Evolutionary conservation across 2,113 vertebrate genomes (phyloP), one percentile per base, ranked within the genome.

Genomic region (Leptodactylus fuscus): DNA sequence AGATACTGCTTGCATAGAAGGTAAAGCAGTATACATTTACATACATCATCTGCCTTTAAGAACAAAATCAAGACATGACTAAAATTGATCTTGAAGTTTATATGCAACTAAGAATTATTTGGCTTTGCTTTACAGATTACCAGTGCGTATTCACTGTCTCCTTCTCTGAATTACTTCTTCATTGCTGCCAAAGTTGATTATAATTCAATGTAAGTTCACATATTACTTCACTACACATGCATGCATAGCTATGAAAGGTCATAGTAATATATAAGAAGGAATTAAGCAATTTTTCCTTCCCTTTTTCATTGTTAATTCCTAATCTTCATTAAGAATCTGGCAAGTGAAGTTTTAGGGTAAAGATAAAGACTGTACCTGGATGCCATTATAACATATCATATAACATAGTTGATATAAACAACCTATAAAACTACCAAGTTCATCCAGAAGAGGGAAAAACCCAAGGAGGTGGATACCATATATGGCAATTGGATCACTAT

Each of bases 91-190:
- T 53, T 29, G 18, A 32, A 15, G 38, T 78, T 1, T n/a, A n/a
- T 55, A 2, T 55, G 8, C 36, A 38, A 74, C 24, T 53, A 53
- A 78, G 10, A 32, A 55, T 36, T 13, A 16, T 53, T 18, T 69
- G 16, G 13, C 38, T 80, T 80, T 80, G 36, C 13, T 41, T 60
- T 80, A 24, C 53, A 80, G 77, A 80, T 80, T 36, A 44, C 22
- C 22, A 80, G 24, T 62, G 10, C 36, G 7, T 80, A 62, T 80
- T 3, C 11, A 60, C 27, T 18, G 55, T 60, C 77, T 15, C 34
- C 77, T 38, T 80, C 24, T 18, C 36, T 80, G 10, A 55, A 80
- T 9, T 62, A 80, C 55, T 80, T 60, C 24, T 80, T 80, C 11
- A 60, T 62, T 80, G 34, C 34, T 62, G 77, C 77, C 34, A 62